Conservation (phyloP, 2,113 vertebrate species). For the Podocnemis expansa region DNA sequence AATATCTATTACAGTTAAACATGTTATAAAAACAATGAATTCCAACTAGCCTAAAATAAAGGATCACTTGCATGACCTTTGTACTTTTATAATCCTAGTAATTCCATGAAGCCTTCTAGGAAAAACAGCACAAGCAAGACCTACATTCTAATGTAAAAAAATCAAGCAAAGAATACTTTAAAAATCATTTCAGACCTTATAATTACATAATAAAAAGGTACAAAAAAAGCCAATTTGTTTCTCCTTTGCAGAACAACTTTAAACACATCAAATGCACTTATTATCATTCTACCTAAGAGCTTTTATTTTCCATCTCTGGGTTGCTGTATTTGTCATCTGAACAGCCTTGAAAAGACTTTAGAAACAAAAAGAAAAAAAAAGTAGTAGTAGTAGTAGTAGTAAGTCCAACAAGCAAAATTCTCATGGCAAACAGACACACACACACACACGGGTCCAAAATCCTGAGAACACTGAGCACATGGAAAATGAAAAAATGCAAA, state of each 20-base stretch:
- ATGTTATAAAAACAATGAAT: background rate
- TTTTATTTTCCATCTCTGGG: background rate
- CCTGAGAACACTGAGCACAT: background rate
- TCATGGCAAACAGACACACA: slow-evolving; percentile 13
- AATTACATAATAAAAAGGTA: background rate
- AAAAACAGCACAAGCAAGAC: background rate
- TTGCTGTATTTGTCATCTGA: background rate
- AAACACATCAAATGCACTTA: background rate
- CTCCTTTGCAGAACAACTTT: background rate
- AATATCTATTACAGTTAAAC: background rate
- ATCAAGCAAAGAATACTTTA: background rate
- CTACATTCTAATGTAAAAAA: background rate
- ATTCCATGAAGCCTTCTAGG: background rate
- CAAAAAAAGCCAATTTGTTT: background rate
- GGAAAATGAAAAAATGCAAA: background rate
- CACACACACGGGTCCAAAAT: background rate
- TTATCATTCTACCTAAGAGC: background rate
- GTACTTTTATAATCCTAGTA: background rate
- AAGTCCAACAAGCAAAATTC: slow-evolving; percentile 19
- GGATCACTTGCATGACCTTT: background rate
- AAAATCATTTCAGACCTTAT: background rate
- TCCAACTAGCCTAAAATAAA: background rate
- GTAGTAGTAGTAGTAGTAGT: too few species aligned
- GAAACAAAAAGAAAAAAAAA: too few species aligned
- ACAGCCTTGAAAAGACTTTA: slow-evolving; percentile 3